phyloP scores from a whole-genome alignment of 2,888 invertebrate species.

The Leucania comma region DNA sequence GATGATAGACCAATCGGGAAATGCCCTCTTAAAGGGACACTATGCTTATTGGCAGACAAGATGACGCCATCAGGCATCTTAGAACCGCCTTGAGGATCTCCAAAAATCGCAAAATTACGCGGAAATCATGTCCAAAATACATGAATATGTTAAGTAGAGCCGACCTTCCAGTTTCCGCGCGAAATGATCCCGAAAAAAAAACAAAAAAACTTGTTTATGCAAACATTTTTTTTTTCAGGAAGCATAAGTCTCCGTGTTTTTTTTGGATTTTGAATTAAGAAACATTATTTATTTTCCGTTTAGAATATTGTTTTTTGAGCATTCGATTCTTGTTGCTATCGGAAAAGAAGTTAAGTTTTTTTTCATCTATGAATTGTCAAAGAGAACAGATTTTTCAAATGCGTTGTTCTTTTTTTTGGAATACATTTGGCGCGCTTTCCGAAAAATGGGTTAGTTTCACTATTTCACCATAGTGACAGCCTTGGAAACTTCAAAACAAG shows the following conservation, averaged over 20 bases:
- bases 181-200: conserved; percentile 35
- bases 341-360: neutral
- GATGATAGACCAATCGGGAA: too few relatives aligned
- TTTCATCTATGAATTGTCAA: conserved; percentile 6
- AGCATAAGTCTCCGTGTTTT: conserved; percentile 23
- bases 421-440: neutral
- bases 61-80: neutral
- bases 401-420: neutral
- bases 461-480: conserved; percentile 6
- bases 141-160: conserved; percentile 56
- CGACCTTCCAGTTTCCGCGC: conserved; percentile 41
- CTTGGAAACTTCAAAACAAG: conserved; percentile 6
- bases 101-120: conserved; percentile 42
- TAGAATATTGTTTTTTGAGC: conserved; percentile 7
- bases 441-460: conserved; percentile 7
- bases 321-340: conserved; percentile 28
- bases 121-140: conserved; percentile 46
- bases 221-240: conserved; percentile 44
- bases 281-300: conserved; percentile 39
- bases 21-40: too few relatives aligned
- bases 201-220: conserved; percentile 35
- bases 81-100: conserved; percentile 27
- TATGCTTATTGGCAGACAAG: neutral
- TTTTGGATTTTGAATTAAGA: neutral
- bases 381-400: neutral